Evolutionary conservation across 2,797 vertebrate genomes (phyloP), one percentile per base, ranked within the genome.

Genomic region (Myioborus melanocephalus): DNA sequence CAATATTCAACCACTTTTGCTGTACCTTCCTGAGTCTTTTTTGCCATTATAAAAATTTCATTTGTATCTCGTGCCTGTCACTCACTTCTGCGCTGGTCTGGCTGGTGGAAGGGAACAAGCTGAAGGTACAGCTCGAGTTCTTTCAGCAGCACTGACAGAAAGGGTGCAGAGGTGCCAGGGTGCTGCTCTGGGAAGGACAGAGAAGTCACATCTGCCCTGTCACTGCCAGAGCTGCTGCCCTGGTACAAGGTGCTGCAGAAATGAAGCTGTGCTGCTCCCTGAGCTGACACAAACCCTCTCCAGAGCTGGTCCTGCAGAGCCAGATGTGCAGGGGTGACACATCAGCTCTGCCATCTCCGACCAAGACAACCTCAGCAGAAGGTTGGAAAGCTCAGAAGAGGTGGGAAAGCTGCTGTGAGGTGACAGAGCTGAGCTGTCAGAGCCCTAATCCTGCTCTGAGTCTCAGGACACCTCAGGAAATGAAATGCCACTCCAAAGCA

Each of bases 281-380:
- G 39, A 44, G 75, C 17, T 72, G 41, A 3, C 78, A 53, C 59
- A 85, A 75, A 64, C 35, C 55, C 43, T 75, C 44, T 44, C 26
- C 65, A 13, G 32, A 64, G 61, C 35, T 73, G 17, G 8, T 21
- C 18, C 59, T 47, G 61, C 70, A 39, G 57, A 47, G 49, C 52
- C 28, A 10, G 4, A 15, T 0, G 2, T 12, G 23, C 2, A 3
- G 52, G 59, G 46, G 34, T 24, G 66, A 41, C 43, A 28, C 37
- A 22, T 4, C 65, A 43, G 53, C 63, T 75, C 72, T 82, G 55
- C 81, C 50, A 34, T 3, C 55, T 46, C 19, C 34, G 30, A 2
- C 63, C 90, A 24, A 32, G 27, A 22, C 3, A 2, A 5, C 34
- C 34, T 49, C 66, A 76, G 63, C 30, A 87, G 27, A 52, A 24